A percentile compares a stretch with the other conserved stretches of the same genome.
Evolutionary conservation across 2,797 vertebrate genomes (phyloP).

Genomic region (Notoglanidium macrostoma): DNA sequence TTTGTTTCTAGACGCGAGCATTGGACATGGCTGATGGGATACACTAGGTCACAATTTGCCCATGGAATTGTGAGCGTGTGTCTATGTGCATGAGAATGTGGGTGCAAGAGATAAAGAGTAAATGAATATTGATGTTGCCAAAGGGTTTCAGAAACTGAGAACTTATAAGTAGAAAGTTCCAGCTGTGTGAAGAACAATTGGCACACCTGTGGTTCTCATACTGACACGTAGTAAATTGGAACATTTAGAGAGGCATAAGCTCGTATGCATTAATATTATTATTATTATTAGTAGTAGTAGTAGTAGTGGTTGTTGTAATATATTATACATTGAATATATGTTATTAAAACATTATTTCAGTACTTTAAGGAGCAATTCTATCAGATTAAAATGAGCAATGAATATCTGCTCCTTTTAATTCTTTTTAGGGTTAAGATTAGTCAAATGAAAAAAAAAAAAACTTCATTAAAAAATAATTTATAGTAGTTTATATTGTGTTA

Average conservation of each 20-base stretch:
- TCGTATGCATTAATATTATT: background rate
- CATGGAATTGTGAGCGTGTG: slow-evolving; percentile 30
- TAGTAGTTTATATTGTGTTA: background rate
- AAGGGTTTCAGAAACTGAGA: slow-evolving; percentile 55
- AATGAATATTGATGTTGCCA: slow-evolving; percentile 8
- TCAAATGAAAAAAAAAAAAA: background rate
- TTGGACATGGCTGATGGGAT: slow-evolving; percentile 39
- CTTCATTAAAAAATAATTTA: background rate
- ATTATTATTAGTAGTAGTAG: background rate
- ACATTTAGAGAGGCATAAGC: background rate
- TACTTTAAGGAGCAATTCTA: background rate
- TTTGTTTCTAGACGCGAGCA: slow-evolving; percentile 29
- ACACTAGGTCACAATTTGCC: background rate
- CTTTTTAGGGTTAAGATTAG: too few species aligned
- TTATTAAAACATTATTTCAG: background rate
- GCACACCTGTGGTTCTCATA: slow-evolving; percentile 20
- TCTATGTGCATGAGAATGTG: slow-evolving; percentile 9
- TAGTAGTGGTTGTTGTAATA: background rate
- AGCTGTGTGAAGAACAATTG: slow-evolving; percentile 44
- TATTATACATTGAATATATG: background rate
- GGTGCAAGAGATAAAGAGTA: background rate
- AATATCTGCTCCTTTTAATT: background rate
- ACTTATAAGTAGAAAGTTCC: slow-evolving; percentile 61
- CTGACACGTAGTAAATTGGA: slow-evolving; percentile 51
- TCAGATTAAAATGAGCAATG: background rate